Evolutionary conservation across 2,113 vertebrate species (phyloP), one percentile per base, ranked within the genome.

Genomic region (Polyodon spathula): DNA sequence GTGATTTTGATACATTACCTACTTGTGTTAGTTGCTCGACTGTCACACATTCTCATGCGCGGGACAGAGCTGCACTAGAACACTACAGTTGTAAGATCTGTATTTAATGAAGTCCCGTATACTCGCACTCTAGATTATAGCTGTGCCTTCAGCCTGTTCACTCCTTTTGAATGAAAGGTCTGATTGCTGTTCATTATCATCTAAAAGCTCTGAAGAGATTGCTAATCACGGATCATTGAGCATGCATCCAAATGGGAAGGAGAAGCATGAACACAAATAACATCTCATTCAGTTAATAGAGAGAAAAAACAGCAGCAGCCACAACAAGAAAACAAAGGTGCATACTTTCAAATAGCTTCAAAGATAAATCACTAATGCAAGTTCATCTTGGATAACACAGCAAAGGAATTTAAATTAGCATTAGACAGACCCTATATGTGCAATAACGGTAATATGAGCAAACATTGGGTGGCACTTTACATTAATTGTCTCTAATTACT

Each of bases 141-240:
- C 62, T 44, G 61, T 8, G 40, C 46, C 38, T 37, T 38, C 16
- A 17, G 37, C 16, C 53, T 50, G 11, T 50, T 50, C 46, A 10
- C 46, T 12, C 53, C 27, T 54, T 14, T 9, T 17, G 53, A 54
- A 54, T 16, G 15, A 54, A 37, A 54, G 53, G 53, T 54, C 53
- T 54, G 53, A 54, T 37, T 54, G 53, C 37, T 37, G 53, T 16
- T 54, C n/a, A n/a, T n/a, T n/a, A n/a, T n/a, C n/a, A n/a, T n/a
- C n/a, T n/a, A n/a, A n/a, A n/a, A n/a, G n/a, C n/a, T n/a, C n/a
- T n/a, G n/a, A n/a, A n/a, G n/a, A n/a, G n/a, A n/a, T 54, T 54
- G 54, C 11, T 8, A 16, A 63, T 6, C 37, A 44, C 39, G 42
- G 54, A 42, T 63, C 37, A 56, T 63, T 46, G 61, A 63, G 46